These are phyloP conservation scores for Monochamus saltuarius DNA, from an alignment of 1,140 invertebrate species.

Conservation along the genomic window DNA sequence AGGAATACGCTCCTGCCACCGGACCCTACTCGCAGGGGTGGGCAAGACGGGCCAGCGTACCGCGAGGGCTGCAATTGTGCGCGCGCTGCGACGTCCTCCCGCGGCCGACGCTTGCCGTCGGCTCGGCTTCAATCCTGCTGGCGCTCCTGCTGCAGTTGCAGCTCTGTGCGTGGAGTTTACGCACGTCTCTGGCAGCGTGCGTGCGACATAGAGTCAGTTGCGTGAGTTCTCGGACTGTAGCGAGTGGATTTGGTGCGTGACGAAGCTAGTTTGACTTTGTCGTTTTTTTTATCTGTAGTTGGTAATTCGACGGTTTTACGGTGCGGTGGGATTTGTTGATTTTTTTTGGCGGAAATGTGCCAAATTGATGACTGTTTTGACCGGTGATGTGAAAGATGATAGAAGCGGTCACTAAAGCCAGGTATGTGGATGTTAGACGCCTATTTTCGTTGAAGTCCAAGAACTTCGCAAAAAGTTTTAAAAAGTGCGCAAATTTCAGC, in stretches of 20 bases:
- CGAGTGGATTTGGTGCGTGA: background rate
- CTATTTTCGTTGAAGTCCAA: too few relatives aligned
- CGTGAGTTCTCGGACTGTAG: slow-evolving; percentile 1
- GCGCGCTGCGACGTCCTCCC: slow-evolving; percentile 37
- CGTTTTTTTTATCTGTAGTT: background rate
- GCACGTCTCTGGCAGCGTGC: slow-evolving; percentile 21
- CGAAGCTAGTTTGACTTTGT: background rate
- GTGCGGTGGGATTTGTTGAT: slow-evolving; percentile 4
- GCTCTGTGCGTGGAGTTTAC: slow-evolving; percentile 41
- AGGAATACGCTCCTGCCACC: slow-evolving; percentile 17
- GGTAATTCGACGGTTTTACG: background rate
- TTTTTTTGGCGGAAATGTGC: slow-evolving; percentile 16
- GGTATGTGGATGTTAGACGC: slow-evolving; percentile 15
- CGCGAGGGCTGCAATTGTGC: slow-evolving; percentile 43
- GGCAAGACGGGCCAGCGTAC: slow-evolving; percentile 31
- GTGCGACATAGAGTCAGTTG: background rate
- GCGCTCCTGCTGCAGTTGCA: slow-evolving; percentile 42
- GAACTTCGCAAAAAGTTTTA: too few relatives aligned
- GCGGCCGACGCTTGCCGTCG: slow-evolving; percentile 10
- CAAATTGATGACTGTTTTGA: slow-evolving; percentile 11
- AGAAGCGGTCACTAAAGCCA: slow-evolving; percentile 29
- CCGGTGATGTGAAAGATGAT: slow-evolving; percentile 27
- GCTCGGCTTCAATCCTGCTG: slow-evolving; percentile 25
- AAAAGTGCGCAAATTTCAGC: too few relatives aligned
- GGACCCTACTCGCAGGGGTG: slow-evolving; percentile 40